phyloP scores from a whole-genome alignment of 2,888 invertebrate genomes.

The Plagiodera versicolora region DNA sequence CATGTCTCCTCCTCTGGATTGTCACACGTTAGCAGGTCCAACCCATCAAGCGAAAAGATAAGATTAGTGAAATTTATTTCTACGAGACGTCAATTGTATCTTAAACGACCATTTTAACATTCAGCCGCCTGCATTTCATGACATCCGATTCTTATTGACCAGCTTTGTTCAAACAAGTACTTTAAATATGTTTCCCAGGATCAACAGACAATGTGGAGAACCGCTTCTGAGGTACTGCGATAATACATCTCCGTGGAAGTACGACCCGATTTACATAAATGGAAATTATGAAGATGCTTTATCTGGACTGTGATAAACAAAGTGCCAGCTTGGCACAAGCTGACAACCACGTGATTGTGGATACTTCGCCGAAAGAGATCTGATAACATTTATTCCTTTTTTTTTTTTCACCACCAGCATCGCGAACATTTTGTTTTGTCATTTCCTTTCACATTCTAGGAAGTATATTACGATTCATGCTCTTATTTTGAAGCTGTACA shows the following conservation, averaged over 20 bases:
- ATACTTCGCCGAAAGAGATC: no score
- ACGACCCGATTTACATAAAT: neutral
- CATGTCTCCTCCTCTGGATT: conserved; percentile 12
- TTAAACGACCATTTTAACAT: conserved; percentile 39
- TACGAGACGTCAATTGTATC: conserved; percentile 43
- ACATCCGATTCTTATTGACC: conserved; percentile 34
- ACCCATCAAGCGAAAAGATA: conserved; percentile 40
- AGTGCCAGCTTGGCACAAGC: neutral
- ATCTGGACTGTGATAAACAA: neutral
- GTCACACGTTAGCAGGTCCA: conserved; percentile 15
- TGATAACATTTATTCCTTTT: no score
- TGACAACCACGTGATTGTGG: neutral
- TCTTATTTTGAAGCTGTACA: no score
- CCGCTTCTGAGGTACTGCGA: conserved; percentile 1
- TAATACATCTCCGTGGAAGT: neutral
- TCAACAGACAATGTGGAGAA: conserved; percentile 31
- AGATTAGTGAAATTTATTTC: conserved; percentile 42
- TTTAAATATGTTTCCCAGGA: conserved; percentile 36
- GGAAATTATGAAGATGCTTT: neutral
- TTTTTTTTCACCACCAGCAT: no score
- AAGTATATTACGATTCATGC: no score
- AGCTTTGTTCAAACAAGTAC: conserved; percentile 35
- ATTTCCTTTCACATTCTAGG: no score
- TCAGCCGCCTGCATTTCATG: conserved; percentile 31
- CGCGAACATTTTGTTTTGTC: no score